Evolutionary conservation across 2,888 invertebrate species (phyloP).

Genomic region (Agonopterix arenella): DNA sequence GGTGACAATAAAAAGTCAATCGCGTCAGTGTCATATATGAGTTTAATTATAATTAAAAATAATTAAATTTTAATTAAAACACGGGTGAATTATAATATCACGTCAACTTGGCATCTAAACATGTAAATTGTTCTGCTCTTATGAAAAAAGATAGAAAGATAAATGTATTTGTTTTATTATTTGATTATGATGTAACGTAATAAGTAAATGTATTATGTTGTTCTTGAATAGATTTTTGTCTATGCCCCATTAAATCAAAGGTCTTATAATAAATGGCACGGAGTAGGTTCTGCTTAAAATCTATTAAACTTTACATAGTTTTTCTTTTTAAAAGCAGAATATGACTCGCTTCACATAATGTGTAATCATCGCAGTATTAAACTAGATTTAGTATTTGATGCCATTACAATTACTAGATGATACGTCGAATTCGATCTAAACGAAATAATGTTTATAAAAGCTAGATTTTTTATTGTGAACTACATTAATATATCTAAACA

Average conservation of each 20-base stretch:
- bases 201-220: too few species aligned
- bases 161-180: too few species aligned
- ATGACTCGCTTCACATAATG: neutral
- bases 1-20: slow-evolving; percentile 54
- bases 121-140: slow-evolving; percentile 16
- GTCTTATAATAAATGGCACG: too few species aligned
- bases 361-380: slow-evolving; percentile 58
- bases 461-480: too few species aligned
- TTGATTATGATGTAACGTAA: too few species aligned
- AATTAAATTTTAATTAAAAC: slow-evolving; percentile 19
- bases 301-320: too few species aligned
- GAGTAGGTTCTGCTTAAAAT: too few species aligned
- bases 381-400: slow-evolving; percentile 58
- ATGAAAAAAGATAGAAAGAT: neutral
- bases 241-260: too few species aligned
- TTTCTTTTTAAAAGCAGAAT: too few species aligned
- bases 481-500: too few species aligned
- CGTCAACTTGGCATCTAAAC: slow-evolving; percentile 31
- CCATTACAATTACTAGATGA: slow-evolving; percentile 40
- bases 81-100: slow-evolving; percentile 27
- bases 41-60: slow-evolving; percentile 21
- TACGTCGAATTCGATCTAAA: slow-evolving; percentile 16
- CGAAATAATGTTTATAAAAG: too few species aligned
- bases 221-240: too few species aligned
- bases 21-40: slow-evolving; percentile 47